Evolutionary conservation across 2,888 invertebrate genomes (phyloP), one percentile per base, ranked within the genome.

Genomic region (Nysson spinosus): DNA sequence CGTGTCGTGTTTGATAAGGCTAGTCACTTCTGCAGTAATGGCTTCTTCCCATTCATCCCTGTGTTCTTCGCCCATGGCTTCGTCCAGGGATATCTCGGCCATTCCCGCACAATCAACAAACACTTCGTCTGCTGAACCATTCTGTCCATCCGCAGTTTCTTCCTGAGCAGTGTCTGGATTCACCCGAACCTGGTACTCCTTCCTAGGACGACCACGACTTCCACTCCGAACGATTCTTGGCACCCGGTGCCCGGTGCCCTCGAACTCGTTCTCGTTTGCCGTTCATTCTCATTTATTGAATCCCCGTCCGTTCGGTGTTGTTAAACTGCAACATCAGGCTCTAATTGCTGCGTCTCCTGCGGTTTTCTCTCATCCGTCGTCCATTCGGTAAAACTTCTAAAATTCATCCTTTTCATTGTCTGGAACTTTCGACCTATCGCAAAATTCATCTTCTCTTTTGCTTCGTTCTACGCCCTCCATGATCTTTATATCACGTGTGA

Each of bases 1-100:
- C 2, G 52, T 47, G 2, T 66, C 24, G 16, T 57, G 50, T 11
- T 40, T 60, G 2, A 68, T 16, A 0, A 61, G n/a, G 6, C 44
- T 52, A 35, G 1, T 54, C 0, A 67, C 17, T 9, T 63, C 54
- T 1, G 16, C 43, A 43, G 24, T 26, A n/a, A 42, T 26, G n/a
- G 26, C 43, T 7, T 26, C 28, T 12, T 47, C 19, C 57, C 63
- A 67, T 17, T 30, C 55, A 4, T 28, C n/a, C 0, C 19, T 14
- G 1, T 52, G 32, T 1, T 49, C 20, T 4, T 40, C 16, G 0
- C 12, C 7, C 20, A 67, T 40, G 2, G 62, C 62, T 19, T 57
- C 44, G 5, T 22, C 12, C 5, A 62, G 1, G 0, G 44, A 16
- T 3, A 57, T 37, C 16, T 67, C 54, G 1, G 40, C 47, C 1